Conservation (phyloP, 1,140 invertebrate species). For the Micrasema longulum region DNA sequence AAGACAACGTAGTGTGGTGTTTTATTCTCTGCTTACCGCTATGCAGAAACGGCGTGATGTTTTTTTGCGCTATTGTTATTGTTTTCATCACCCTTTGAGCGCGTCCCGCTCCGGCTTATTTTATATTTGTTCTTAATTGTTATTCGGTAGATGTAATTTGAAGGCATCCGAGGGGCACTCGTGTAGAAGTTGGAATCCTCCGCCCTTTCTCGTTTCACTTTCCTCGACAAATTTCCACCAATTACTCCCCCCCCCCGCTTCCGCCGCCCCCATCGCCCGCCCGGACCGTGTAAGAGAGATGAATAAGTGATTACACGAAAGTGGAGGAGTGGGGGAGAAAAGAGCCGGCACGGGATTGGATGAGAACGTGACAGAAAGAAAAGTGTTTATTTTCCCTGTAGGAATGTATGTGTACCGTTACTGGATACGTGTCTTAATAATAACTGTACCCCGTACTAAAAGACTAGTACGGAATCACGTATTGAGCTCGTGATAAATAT, state of each 20-base stretch:
- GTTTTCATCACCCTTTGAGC: no score
- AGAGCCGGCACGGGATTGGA: background rate
- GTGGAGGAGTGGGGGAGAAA: background rate
- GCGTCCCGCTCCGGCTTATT: no score
- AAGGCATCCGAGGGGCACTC: background rate
- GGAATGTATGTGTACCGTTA: no score
- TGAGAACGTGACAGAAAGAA: background rate
- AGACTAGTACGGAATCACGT: no score
- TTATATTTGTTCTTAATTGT: background rate
- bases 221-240: background rate
- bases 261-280: no score
- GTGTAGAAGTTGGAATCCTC: background rate
- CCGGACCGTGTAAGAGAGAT: background rate
- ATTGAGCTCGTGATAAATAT: no score
- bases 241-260: background rate
- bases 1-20: no score
- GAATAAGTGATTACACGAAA: slow-evolving; percentile 5
- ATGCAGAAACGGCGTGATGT: no score
- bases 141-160: slow-evolving; percentile 1
- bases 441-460: no score
- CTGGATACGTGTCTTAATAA: no score
- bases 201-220: background rate
- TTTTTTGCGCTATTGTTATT: no score
- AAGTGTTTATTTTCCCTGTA: background rate
- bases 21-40: no score